Base-by-base conservation (phyloP, 2,113 vertebrate genomes). In the Steatornis caripensis region DNA sequence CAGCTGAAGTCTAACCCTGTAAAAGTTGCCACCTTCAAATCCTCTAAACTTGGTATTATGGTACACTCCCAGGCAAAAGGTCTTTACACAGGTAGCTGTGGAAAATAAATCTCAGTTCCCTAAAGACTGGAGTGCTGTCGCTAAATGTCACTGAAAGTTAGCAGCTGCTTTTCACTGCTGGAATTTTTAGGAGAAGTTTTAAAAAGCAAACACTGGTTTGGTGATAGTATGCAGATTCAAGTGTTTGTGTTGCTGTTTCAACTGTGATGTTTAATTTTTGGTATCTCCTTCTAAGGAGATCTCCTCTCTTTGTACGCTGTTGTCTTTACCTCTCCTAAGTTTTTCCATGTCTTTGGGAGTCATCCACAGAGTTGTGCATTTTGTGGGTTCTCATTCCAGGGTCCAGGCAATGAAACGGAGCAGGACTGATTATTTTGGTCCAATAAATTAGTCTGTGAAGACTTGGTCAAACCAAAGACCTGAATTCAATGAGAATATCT, bases 71-170 rank as follows among this genome's bases (percentile, higher is more conserved):
- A 86, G 90, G 80, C 86, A 92, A 96, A 83, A 97, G 72, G 58
- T 79, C 92, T 97, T 92, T 85, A 94, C 72, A 72, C 32, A 58
- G 41, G 53, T 70, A 94, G 64, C 87, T 84, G 72, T 61, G 91
- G 83, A 97, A 98, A 97, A 97, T 97, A 94, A 93, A 84, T 98
- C 95, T 95, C 30, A 72, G 9, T 93, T 97, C 90, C 89, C 87
- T 89, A 87, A 91, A 93, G 97, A 92, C 69, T 75, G 65, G 88
- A 87, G 27, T 6, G 23, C 64, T 90, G 74, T 58, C 5, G 8
- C 60, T 95, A 95, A 95, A 97, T 87, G 94, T 95, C 94, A 93
- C 53, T 80, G 32, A 87, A 81, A 95, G 80, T 70, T 84, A 79
- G 70, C 20, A 75, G 82, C 69, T 79, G 54, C 79, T 96, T 97